Evolutionary conservation across 2,888 invertebrate genomes (phyloP).

Genomic region (Tenthredo livida): DNA sequence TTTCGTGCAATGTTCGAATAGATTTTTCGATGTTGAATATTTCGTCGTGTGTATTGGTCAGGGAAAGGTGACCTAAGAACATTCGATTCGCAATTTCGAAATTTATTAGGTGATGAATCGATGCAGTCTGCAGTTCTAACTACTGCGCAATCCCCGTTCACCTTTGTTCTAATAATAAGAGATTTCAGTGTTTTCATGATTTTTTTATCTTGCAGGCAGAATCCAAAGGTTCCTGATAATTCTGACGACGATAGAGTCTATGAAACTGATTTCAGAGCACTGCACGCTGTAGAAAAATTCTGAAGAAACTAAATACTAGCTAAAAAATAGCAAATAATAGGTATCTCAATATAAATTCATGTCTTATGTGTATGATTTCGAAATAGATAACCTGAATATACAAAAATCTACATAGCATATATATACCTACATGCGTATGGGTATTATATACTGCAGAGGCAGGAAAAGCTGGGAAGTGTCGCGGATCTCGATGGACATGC

Average conservation of each 20-base stretch:
- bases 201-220: background rate
- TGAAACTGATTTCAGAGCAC: background rate
- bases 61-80: background rate
- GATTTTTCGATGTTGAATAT: background rate
- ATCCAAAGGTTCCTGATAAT: too few species aligned
- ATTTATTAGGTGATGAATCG: background rate
- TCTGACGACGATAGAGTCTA: background rate
- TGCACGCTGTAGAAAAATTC: background rate
- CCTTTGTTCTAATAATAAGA: background rate
- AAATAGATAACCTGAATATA: background rate
- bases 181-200: background rate
- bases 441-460: background rate
- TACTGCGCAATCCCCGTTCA: background rate
- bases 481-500: background rate
- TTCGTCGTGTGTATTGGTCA: background rate
- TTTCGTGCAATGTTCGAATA: background rate
- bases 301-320: too few species aligned
- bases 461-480: background rate
- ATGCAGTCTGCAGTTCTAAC: too few species aligned
- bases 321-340: background rate
- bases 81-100: background rate
- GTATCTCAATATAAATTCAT: conserved; percentile 5
- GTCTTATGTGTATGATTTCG: background rate
- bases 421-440: background rate
- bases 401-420: background rate